These are phyloP conservation scores for Romanomermis culicivorax DNA, from an alignment of 2,888 invertebrate genomes.

Conservation along the genomic window DNA sequence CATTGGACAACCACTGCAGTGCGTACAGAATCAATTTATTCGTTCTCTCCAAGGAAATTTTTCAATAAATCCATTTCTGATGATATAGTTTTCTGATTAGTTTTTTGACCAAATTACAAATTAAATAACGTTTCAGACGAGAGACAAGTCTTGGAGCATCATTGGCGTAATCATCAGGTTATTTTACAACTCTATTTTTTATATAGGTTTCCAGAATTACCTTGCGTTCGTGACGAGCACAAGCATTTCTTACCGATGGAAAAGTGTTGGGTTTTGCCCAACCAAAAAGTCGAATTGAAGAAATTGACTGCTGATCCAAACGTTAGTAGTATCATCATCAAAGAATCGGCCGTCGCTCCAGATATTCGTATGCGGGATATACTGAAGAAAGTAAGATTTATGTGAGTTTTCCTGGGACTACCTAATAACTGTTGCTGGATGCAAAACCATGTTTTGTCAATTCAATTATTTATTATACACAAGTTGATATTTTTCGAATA, in stretches of 20 bases:
- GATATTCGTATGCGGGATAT: background rate
- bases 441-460: too few relatives aligned
- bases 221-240: background rate
- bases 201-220: background rate
- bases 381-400: background rate
- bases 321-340: background rate
- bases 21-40: too few relatives aligned
- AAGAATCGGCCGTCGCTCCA: background rate
- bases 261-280: background rate
- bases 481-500: too few relatives aligned
- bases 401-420: too few relatives aligned
- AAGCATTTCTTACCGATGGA: background rate
- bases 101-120: too few relatives aligned
- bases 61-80: too few relatives aligned
- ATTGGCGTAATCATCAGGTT: too few relatives aligned
- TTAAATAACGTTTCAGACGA: background rate
- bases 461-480: too few relatives aligned
- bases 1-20: background rate
- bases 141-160: background rate
- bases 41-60: too few relatives aligned
- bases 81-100: too few relatives aligned
- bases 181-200: too few relatives aligned
- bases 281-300: conserved; percentile 3
- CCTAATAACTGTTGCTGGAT: too few relatives aligned
- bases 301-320: conserved; percentile 1